These are phyloP conservation scores for Cheilosia urbana DNA, from an alignment of 2,888 invertebrate species.

Conservation along the genomic window DNA sequence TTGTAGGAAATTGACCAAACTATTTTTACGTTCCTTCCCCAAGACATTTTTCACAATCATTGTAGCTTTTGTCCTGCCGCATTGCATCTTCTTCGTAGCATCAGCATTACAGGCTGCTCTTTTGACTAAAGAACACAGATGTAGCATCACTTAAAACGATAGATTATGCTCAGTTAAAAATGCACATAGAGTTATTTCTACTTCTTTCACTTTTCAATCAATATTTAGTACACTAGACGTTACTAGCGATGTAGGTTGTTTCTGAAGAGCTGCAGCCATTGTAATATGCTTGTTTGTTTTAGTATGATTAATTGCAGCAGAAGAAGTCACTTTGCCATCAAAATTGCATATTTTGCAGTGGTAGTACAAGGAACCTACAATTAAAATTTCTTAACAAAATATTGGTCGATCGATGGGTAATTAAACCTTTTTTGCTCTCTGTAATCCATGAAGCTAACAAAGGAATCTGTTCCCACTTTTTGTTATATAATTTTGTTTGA, in stretches of 20 bases:
- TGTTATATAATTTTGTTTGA: too few species aligned
- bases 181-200: neutral
- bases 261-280: neutral
- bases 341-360: too few species aligned
- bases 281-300: neutral
- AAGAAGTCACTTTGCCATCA: too few species aligned
- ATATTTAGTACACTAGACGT: neutral
- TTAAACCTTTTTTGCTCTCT: too few species aligned
- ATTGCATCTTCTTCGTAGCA: neutral
- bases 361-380: too few species aligned
- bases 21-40: neutral
- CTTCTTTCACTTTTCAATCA: neutral
- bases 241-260: neutral
- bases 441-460: too few species aligned
- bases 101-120: neutral
- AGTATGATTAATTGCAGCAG: too few species aligned
- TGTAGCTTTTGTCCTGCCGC: neutral
- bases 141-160: neutral
- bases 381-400: too few species aligned
- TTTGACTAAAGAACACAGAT: neutral
- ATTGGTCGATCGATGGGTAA: too few species aligned
- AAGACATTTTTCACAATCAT: neutral
- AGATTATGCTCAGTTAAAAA: neutral
- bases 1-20: neutral
- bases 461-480: too few species aligned